A percentile compares a stretch with the other conserved stretches of the same genome.
These are phyloP conservation scores for Austrolebias charrua DNA, from an alignment of 2,797 vertebrate species.

Conservation along the genomic window DNA sequence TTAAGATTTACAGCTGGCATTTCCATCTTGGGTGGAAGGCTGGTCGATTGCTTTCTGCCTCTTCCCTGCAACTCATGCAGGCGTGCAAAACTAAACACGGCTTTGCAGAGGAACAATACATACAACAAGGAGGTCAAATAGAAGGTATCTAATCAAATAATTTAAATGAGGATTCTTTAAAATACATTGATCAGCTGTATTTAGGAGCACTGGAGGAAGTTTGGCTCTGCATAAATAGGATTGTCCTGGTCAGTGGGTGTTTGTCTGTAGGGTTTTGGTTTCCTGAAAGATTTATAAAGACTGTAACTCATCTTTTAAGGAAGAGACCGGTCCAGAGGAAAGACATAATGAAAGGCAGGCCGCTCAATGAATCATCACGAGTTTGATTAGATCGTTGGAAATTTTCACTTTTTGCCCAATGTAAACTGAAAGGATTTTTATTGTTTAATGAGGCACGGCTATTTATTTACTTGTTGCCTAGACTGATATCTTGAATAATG, in stretches of 20 bases:
- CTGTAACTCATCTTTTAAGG: background rate
- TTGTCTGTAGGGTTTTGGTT: no score
- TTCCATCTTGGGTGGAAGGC: constrained; percentile 59
- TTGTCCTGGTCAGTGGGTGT: no score
- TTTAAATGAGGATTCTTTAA: constrained; percentile 50
- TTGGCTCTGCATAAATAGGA: no score
- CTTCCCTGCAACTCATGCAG: constrained; percentile 38
- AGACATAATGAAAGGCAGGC: background rate
- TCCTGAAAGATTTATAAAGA: background rate
- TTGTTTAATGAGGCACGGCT: background rate
- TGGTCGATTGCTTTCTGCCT: constrained; percentile 57
- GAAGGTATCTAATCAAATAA: constrained; percentile 51
- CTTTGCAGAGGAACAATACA: constrained; percentile 8
- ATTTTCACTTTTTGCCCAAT: background rate
- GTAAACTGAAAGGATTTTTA: background rate
- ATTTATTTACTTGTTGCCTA: no score
- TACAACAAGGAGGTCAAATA: constrained; percentile 26
- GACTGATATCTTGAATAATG: no score
- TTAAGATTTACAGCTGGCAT: constrained; percentile 68
- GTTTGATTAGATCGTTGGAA: background rate
- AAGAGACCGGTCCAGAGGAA: background rate
- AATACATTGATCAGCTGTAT: constrained; percentile 31
- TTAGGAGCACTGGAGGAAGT: background rate
- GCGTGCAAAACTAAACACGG: constrained; percentile 26
- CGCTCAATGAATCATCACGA: background rate